Conservation (phyloP, 1,140 invertebrate species). For the Rhopalosiphum maidis region DNA sequence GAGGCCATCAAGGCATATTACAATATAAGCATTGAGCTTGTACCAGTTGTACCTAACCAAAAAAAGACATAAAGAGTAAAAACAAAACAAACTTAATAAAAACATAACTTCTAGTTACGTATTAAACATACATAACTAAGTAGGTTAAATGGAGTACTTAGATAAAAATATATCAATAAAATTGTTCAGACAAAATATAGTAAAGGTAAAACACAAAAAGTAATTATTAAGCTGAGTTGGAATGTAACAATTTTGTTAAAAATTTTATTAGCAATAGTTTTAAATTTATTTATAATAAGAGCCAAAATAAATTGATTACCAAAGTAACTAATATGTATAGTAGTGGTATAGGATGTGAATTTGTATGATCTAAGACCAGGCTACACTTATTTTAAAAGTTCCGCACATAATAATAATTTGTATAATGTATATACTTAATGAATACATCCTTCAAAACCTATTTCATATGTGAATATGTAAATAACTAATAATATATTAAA, state of each 20-base stretch:
- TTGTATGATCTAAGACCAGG: neutral
- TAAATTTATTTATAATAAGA: neutral
- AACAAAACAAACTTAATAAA: conserved; percentile 32
- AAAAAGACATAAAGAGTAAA: neutral
- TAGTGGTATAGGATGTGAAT: neutral
- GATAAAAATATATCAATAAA: neutral
- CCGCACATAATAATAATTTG: neutral
- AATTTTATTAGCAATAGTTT: neutral
- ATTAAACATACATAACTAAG: neutral
- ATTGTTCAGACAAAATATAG: neutral
- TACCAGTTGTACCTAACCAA: neutral
- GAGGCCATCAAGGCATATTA: neutral
- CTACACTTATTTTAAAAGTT: neutral
- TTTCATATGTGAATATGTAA: neutral
- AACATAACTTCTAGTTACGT: neutral
- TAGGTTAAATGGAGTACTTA: neutral
- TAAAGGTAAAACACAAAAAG: neutral
- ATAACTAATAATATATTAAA: neutral
- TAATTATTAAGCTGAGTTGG: neutral
- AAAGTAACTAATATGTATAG: neutral
- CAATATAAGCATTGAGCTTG: neutral
- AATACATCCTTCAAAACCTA: neutral
- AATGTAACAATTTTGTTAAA: conserved; percentile 1
- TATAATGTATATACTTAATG: neutral
- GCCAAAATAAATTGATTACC: neutral